phyloP scores from a whole-genome alignment of 2,797 vertebrate species.

The Thamnophis elegans region DNA sequence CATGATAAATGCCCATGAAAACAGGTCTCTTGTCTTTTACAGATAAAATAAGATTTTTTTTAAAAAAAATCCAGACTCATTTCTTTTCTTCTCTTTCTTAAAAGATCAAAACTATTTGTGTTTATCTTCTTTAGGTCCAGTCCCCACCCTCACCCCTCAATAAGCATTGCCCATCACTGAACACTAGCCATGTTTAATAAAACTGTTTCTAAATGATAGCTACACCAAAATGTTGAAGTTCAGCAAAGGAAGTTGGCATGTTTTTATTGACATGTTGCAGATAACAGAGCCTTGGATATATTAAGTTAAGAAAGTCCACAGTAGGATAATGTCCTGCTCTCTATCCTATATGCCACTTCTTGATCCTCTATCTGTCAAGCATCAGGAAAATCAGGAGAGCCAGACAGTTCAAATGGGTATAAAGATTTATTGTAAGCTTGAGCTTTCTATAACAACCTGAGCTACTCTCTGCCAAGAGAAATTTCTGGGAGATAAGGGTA shows the following conservation, averaged over 20 bases:
- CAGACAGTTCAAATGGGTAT: background rate
- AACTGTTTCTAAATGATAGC: background rate
- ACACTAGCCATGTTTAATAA: background rate
- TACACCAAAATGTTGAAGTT: background rate
- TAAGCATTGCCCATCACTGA: background rate
- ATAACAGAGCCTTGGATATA: background rate
- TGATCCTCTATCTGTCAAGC: background rate
- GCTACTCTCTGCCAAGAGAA: background rate
- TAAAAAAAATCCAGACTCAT: background rate
- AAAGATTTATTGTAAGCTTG: background rate
- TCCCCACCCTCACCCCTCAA: background rate
- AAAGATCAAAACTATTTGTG: background rate
- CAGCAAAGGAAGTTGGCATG: background rate
- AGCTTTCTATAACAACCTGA: background rate
- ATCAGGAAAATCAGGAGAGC: background rate
- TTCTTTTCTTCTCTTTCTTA: background rate
- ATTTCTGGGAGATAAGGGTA: background rate
- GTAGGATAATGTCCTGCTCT: background rate
- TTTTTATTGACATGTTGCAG: background rate
- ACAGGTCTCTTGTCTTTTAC: background rate
- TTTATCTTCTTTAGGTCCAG: background rate
- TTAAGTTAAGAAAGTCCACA: background rate
- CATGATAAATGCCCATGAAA: background rate
- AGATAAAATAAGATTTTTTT: background rate
- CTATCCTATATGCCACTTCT: no score